Conservation (phyloP, 1,140 invertebrate genomes). For the Ectropis grisescens region DNA sequence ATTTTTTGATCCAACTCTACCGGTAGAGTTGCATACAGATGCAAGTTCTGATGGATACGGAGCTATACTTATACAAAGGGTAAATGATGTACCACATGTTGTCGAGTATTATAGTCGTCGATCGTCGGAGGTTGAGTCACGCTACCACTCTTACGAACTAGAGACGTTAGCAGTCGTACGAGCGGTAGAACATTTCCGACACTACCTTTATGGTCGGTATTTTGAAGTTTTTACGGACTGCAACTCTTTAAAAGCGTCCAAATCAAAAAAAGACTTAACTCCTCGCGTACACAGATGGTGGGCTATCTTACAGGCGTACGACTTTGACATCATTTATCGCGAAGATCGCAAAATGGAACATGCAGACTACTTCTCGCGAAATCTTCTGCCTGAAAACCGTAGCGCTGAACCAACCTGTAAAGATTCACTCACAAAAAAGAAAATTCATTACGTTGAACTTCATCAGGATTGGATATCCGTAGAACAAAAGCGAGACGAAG, state of each 20-base stretch:
- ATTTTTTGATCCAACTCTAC: slow-evolving; percentile 10
- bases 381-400: too few species aligned
- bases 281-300: slow-evolving; percentile 36
- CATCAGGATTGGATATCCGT: slow-evolving; percentile 16
- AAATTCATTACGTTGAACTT: slow-evolving; percentile 12
- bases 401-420: neutral
- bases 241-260: slow-evolving; percentile 14
- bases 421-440: neutral
- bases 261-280: slow-evolving; percentile 17
- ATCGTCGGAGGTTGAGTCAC: slow-evolving; percentile 21
- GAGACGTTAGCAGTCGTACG: slow-evolving; percentile 35
- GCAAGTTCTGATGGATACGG: slow-evolving; percentile 14
- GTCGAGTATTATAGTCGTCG: slow-evolving; percentile 30
- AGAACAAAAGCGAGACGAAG: too few species aligned
- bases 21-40: slow-evolving; percentile 18
- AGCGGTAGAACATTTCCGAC: slow-evolving; percentile 32
- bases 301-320: slow-evolving; percentile 12
- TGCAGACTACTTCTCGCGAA: slow-evolving; percentile 17
- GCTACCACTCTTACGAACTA: slow-evolving; percentile 36
- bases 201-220: slow-evolving; percentile 28
- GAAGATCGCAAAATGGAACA: slow-evolving; percentile 20
- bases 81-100: slow-evolving; percentile 10
- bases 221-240: slow-evolving; percentile 31
- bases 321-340: slow-evolving; percentile 15
- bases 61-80: slow-evolving; percentile 11